Base-by-base conservation (phyloP, 2,888 invertebrate species). In the Sthenelais limicola region DNA sequence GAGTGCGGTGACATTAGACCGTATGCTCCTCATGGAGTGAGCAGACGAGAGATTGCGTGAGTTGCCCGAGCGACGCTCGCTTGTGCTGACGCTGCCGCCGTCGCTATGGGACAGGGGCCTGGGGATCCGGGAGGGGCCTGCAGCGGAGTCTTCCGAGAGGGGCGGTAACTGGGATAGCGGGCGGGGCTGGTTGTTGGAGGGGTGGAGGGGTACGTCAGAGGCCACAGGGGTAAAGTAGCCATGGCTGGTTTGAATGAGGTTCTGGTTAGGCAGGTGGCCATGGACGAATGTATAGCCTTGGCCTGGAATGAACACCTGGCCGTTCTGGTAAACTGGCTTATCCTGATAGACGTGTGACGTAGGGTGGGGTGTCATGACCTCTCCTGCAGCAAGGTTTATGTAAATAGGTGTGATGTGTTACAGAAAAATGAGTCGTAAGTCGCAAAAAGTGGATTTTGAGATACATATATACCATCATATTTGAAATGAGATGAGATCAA, bases 331-430 rank as follows among this genome's bases (percentile, higher is more conserved):
- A 15, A 56, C 30, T n/a, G 56, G 1, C 32, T 32, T 32, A 18
- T 56, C 56, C 56, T 56, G 56, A 35, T 30, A 56, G 56, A 32
- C 32, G 30, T 56, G 56, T 15, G 56, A 15, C 7, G 56, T 56
- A 28, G 56, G 56, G 56, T 56, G 56, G 3, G 15, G 1, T 35
- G 30, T 35, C 56, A 56, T 56, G 18, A 56, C 56, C 24, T 56
- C 56, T 32, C 56, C 56, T 56, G 56, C 33, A n/a, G n/a, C n/a
- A n/a, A n/a, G n/a, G n/a, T n/a, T n/a, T n/a, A n/a, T n/a, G n/a
- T n/a, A n/a, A n/a, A n/a, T n/a, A n/a, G n/a, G n/a, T n/a, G n/a
- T n/a, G n/a, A n/a, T n/a, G n/a, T n/a, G n/a, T n/a, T n/a, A n/a
- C n/a, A n/a, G n/a, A n/a, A n/a, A n/a, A n/a, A n/a, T n/a, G n/a